A percentile compares a stretch with the other conserved stretches of the same genome.
phyloP scores from a whole-genome alignment of 2,113 vertebrate genomes.

The Rhea pennata region DNA sequence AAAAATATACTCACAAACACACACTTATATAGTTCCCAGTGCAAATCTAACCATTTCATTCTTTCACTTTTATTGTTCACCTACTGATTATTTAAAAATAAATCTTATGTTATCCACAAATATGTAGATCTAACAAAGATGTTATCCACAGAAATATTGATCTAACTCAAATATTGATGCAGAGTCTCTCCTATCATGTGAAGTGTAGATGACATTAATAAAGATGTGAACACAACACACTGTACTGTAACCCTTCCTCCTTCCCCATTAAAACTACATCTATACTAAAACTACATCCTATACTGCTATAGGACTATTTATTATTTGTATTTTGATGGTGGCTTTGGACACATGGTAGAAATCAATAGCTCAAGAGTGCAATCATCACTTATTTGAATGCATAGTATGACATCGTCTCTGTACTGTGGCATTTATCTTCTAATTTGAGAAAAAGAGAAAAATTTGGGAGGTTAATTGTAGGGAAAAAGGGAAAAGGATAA shows the following conservation, averaged over 20 bases:
- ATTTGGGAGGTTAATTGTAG: neutral
- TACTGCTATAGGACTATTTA: neutral
- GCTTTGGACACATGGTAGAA: neutral
- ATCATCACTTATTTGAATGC: neutral
- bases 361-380: neutral
- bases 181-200: neutral
- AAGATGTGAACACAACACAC: neutral
- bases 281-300: neutral
- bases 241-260: neutral
- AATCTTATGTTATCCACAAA: neutral
- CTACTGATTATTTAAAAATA: neutral
- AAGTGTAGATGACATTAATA: neutral
- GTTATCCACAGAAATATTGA: neutral
- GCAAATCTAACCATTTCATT: neutral
- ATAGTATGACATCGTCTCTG: neutral
- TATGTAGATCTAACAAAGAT: neutral
- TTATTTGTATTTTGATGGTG: neutral
- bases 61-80: neutral
- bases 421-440: neutral
- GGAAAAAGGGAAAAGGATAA: neutral
- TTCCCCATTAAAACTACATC: rapidly evolving
- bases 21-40: neutral
- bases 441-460: neutral
- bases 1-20: neutral
- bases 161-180: neutral